phyloP scores from a whole-genome alignment of 2,113 vertebrate species.

The Formicarius rufipectus region DNA sequence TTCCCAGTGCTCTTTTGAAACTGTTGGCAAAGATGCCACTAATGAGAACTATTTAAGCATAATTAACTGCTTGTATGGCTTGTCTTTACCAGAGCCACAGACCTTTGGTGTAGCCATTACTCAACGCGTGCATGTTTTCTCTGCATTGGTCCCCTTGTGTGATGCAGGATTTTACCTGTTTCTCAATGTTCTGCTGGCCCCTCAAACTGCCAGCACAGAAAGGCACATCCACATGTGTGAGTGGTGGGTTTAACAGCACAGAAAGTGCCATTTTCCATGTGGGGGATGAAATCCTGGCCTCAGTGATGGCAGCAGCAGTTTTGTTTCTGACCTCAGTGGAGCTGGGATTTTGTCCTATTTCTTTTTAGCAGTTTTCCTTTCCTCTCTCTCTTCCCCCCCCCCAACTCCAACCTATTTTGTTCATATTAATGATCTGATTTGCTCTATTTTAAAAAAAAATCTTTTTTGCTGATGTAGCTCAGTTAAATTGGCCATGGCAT shows the following conservation, averaged over 20 bases:
- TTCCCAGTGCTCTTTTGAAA: conserved; percentile 1
- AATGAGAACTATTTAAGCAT: neutral
- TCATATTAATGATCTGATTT: neutral
- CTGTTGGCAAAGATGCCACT: conserved; percentile 10
- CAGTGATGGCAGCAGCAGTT: neutral
- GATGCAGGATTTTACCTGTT: neutral
- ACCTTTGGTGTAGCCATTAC: neutral
- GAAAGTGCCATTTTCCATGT: neutral
- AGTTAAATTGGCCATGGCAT: neutral
- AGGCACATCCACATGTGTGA: neutral
- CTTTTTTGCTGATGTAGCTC: neutral
- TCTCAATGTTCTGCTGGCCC: neutral
- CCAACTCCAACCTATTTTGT: neutral
- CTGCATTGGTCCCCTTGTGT: neutral
- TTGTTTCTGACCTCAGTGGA: neutral
- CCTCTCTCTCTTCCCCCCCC: neutral
- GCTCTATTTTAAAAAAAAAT: neutral
- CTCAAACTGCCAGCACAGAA: neutral
- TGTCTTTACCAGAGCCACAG: neutral
- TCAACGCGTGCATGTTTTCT: fast-evolving
- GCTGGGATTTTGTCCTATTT: neutral
- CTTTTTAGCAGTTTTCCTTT: neutral
- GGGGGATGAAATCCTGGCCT: neutral
- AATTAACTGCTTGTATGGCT: neutral
- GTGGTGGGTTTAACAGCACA: neutral